A percentile compares a stretch with the other conserved stretches of the same genome.
These are phyloP conservation scores for Pantherophis alleghaniensis DNA, from an alignment of 2,797 vertebrate species.

Conservation along the genomic window DNA sequence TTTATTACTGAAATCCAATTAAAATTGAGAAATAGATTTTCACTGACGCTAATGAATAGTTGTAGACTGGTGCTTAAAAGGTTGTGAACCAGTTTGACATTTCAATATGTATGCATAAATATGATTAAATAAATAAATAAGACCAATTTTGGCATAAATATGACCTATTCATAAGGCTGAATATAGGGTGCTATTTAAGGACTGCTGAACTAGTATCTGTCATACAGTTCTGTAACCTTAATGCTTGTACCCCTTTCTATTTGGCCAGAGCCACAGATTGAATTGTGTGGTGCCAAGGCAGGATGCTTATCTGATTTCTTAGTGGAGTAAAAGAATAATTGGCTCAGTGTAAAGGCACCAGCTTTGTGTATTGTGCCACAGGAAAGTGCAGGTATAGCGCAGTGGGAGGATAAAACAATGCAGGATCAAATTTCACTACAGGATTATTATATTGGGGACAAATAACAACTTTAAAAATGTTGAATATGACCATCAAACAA, in stretches of 20 bases:
- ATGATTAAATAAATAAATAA: too few relatives aligned
- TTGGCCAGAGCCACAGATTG: not conserved
- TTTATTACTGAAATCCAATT: too few relatives aligned
- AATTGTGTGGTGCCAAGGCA: not conserved
- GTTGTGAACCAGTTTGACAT: too few relatives aligned
- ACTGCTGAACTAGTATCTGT: not conserved
- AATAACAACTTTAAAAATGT: slow-evolving; percentile 19
- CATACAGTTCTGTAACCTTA: not conserved
- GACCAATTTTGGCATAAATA: too few relatives aligned
- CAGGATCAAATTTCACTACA: slow-evolving; percentile 1
- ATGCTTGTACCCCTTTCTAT: not conserved
- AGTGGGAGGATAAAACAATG: not conserved
- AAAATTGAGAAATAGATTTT: too few relatives aligned
- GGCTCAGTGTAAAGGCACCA: not conserved
- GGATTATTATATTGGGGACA: slow-evolving; percentile 7
- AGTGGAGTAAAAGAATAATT: not conserved
- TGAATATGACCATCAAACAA: slow-evolving; percentile 10
- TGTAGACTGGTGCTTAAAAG: too few relatives aligned
- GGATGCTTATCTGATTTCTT: not conserved
- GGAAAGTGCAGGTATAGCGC: not conserved
- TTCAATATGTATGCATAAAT: too few relatives aligned
- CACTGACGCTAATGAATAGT: too few relatives aligned
- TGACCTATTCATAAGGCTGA: too few relatives aligned
- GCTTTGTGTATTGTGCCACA: not conserved
- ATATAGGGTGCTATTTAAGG: not conserved